Evolutionary conservation across 2,888 invertebrate species (phyloP), one percentile per base, ranked within the genome.

Genomic region (Phasia obesa): DNA sequence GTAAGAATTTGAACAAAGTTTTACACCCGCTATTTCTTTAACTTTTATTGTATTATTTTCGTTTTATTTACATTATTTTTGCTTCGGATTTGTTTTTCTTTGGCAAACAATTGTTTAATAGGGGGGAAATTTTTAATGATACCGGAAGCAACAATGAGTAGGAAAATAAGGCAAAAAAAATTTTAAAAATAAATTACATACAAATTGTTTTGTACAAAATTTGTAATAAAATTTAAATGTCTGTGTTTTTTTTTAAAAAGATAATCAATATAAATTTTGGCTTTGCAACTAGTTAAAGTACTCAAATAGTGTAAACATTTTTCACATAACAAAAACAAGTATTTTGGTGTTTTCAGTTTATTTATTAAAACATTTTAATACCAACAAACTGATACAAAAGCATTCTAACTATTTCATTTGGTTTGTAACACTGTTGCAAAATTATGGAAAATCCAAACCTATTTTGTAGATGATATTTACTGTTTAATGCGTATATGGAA

Each of bases 41-140:
- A 59, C 15, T 73, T 60, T 53, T 73, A 67, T 71, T 73, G 62
- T 73, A 55, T 71, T 71, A 71, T 76, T 71, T 65, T 69, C 47
- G 7, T 62, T 62, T 69, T 74, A 59, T 69, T 67, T 57, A 51
- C 15, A 21, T 44, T 59, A 42, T 65, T 51, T 69, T 57, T 59
- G 47, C 47, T 57, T 27, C 59, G 19, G 64, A 67, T 77, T 79
- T 73, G 73, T 79, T 73, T 67, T 73, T 53, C 67, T 79, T 79
- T 77, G 31, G 62, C 60, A 75, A 75, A 79, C 79, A 71, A 71
- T 79, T 79, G 83, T 71, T 83, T 75, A 83, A 79, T 83, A 60
- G 83, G 65, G 78, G 69, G 75, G 82, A 83, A 83, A 83, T 75
- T 83, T 83, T 83, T 83, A 78, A 83, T 83, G 82, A 83, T 78